Evolutionary conservation across 2,888 invertebrate genomes (phyloP).

Genomic region (Imbricaverruca yamaguchii): DNA sequence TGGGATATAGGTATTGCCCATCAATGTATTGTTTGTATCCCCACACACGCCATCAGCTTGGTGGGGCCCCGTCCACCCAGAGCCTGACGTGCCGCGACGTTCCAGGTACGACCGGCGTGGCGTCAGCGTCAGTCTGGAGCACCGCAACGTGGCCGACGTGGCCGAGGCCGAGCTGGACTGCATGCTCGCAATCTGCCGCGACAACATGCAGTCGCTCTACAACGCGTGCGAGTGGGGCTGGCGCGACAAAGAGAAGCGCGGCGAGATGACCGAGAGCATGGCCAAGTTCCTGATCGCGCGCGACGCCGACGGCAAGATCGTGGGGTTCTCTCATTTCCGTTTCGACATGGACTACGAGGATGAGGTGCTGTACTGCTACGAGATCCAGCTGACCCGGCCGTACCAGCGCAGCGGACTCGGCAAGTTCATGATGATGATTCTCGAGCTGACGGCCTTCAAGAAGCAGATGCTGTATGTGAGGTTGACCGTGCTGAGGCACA

Average conservation of each 20-base stretch:
- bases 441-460: conserved; percentile 65
- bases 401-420: conserved; percentile 72
- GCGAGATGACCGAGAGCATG: conserved; percentile 62
- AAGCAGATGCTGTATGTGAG: conserved; percentile 72
- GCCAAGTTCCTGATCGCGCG: conserved; percentile 66
- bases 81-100: background rate
- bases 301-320: conserved; percentile 45
- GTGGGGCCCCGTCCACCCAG: too few relatives aligned
- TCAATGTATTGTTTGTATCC: too few relatives aligned
- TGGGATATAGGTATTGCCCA: too few relatives aligned
- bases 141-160: conserved; percentile 49
- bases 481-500: conserved; percentile 72
- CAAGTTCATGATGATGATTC: conserved; percentile 65
- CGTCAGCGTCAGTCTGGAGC: conserved; percentile 44
- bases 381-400: conserved; percentile 67
- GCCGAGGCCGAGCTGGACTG: conserved; percentile 54
- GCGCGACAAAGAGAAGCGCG: conserved; percentile 62
- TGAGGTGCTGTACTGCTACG: conserved; percentile 70
- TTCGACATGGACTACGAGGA: conserved; percentile 72
- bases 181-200: conserved; percentile 65
- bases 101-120: conserved; percentile 9
- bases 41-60: too few relatives aligned
- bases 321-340: conserved; percentile 73
- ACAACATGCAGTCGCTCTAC: conserved; percentile 70
- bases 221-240: conserved; percentile 57